Percentiles rank a stretch among this genome's conserved stretches.
These are phyloP conservation scores for Campopleginae sp. DNA, from an alignment of 2,888 invertebrate genomes.

Conservation along the genomic window DNA sequence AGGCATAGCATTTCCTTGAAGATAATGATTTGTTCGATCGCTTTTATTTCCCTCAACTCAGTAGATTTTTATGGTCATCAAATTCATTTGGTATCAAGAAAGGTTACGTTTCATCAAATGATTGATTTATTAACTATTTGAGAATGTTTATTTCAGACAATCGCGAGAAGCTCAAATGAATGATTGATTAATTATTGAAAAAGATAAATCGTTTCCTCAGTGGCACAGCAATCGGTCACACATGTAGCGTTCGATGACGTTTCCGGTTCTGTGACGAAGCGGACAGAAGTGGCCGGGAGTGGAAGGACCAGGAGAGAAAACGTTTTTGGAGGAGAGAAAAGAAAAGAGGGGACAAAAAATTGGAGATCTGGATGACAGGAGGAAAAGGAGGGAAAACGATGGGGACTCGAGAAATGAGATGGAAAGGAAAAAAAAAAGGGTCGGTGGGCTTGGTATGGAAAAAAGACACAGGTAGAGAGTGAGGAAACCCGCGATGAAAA, in stretches of 20 bases:
- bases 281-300: slow-evolving; percentile 38
- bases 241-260: background rate
- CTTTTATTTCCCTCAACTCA: no score
- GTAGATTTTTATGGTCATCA: no score
- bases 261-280: background rate
- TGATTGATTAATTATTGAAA: no score
- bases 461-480: background rate
- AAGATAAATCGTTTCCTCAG: no score
- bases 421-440: slow-evolving; percentile 19
- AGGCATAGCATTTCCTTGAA: no score
- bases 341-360: slow-evolving; percentile 38
- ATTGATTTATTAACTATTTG: no score
- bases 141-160: no score
- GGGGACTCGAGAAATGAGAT: slow-evolving; percentile 21
- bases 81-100: no score
- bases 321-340: background rate
- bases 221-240: no score
- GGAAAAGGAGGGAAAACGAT: slow-evolving; percentile 32
- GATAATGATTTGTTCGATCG: no score
- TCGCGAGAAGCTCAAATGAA: no score
- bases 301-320: slow-evolving; percentile 61
- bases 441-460: slow-evolving; percentile 23
- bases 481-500: background rate
- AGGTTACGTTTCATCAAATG: no score
- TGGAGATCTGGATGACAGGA: slow-evolving; percentile 37